Base-by-base conservation (phyloP, 2,113 vertebrate species). In the Catharus bicknelli region DNA sequence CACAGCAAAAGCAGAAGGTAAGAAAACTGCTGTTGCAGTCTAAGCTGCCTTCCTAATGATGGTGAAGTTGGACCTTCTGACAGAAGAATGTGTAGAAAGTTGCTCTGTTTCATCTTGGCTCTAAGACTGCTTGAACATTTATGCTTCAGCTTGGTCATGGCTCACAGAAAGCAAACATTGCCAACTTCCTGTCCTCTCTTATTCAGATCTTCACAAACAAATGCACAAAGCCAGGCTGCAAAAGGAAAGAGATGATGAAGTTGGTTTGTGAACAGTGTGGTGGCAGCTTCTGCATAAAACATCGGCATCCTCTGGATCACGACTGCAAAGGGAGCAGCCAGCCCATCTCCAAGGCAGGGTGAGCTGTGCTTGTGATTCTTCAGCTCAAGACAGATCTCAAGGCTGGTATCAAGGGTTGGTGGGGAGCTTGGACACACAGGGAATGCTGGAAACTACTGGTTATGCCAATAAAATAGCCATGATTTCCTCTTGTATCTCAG, bases 221-320 rank as follows among this genome's bases (percentile, higher is more conserved):
- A 58, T 99, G 99, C 91, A 98, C 98, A 13, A 98, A 97, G 86
- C 97, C 97, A 18, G 99, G 99, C 47, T 99, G 99, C 95, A 99
- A 97, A 95, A 99, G 98, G 95, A 99, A 98, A 90, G 99, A 99
- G 96, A 98, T 99, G 98, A 98, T 99, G 50, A 97, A 96, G 69
- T 95, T 99, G 72, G 87, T 96, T 15, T 99, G 99, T 90, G 98
- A 98, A 11, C 98, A 98, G 80, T 99, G 99, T 36, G 94, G 84
- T 47, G 95, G 97, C 86, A 99, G 98, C 93, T 99, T 98, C 96
- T 99, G 99, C 96, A 98, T 99, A 69, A 98, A 98, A 80, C 99
- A 99, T 78, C 97, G 99, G 42, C 98, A 99, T 83, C 98, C 98
- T 15, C 95, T 98, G 96, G 99, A 99, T 92, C 99, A 99, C 1